phyloP scores from a whole-genome alignment of 2,113 vertebrate genomes.

The Plecotus auritus region DNA sequence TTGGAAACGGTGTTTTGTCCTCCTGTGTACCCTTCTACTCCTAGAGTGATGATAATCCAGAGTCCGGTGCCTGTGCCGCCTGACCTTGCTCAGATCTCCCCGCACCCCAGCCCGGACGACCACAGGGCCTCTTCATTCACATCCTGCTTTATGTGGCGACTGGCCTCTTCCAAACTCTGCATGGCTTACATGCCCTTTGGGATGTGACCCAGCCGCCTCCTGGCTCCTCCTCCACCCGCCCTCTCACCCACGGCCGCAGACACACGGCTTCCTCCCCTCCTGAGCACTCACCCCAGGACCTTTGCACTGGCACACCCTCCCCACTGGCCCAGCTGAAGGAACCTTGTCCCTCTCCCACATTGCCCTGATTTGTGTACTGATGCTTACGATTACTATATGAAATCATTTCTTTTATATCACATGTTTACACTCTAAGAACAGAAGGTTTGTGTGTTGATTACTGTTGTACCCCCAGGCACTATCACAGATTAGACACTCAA shows the following conservation, averaged over 20 bases:
- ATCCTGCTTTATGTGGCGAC: not conserved
- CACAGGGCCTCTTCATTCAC: not conserved
- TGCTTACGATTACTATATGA: not conserved
- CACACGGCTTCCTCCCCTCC: accelerated
- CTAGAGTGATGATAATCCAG: not conserved
- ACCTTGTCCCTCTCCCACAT: not conserved
- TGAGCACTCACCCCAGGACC: not conserved
- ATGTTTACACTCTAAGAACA: not conserved
- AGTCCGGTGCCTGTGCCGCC: not conserved
- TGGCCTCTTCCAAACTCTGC: not conserved
- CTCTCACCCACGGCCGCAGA: not conserved
- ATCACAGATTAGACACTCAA: not conserved
- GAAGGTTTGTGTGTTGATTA: not conserved
- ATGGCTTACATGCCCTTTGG: accelerated
- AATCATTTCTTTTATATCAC: not conserved
- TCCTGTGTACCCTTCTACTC: not conserved
- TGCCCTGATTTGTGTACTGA: not conserved
- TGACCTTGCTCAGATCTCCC: not conserved
- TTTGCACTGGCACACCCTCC: not conserved
- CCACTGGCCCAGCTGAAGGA: not conserved
- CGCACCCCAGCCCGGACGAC: not conserved
- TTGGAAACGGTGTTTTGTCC: not conserved
- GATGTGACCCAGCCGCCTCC: not conserved
- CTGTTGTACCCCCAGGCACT: not conserved
- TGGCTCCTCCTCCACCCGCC: too few species aligned